These are phyloP conservation scores for Bicyclus anynana DNA, from an alignment of 1,140 invertebrate species.

Conservation along the genomic window DNA sequence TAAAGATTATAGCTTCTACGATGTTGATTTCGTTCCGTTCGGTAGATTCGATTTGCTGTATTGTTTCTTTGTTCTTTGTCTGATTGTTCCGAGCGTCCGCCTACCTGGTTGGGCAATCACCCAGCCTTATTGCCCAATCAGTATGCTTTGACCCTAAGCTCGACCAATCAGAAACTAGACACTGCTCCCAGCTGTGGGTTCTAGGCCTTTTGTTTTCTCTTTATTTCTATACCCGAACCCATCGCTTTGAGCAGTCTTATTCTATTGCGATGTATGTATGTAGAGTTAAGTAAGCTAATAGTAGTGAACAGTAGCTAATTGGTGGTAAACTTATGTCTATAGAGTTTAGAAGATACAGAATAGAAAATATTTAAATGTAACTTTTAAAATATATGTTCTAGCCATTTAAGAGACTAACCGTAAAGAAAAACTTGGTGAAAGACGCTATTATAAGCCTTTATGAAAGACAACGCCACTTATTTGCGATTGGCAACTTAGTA, in stretches of 20 bases:
- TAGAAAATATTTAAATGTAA: conserved; percentile 62
- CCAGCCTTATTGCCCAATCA: conserved; percentile 77
- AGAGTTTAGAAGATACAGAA: conserved; percentile 63
- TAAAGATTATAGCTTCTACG: conserved; percentile 41
- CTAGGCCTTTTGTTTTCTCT: conserved; percentile 39
- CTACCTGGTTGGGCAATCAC: conserved; percentile 75
- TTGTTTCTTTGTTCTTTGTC: conserved; percentile 36
- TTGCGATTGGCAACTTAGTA: conserved; percentile 74
- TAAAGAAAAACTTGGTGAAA: conserved; percentile 73
- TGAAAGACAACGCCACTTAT: conserved; percentile 58
- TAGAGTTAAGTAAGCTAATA: conserved; percentile 70
- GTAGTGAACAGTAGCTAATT: conserved; percentile 65
- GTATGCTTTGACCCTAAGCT: conserved; percentile 61
- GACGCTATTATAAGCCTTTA: conserved; percentile 72
- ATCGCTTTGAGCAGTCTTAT: conserved; percentile 44
- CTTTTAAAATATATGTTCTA: conserved; percentile 68
- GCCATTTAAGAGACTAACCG: conserved; percentile 62
- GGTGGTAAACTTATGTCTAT: conserved; percentile 76
- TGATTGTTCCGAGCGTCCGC: conserved; percentile 69
- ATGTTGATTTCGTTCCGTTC: conserved; percentile 25
- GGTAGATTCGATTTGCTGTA: conserved; percentile 19
- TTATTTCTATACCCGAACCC: conserved; percentile 44
- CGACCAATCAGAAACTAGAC: conserved; percentile 57
- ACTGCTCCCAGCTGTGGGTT: conserved; percentile 50
- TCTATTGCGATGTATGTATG: conserved; percentile 74